Conservation (phyloP, 2,888 invertebrate species). For the Pogonocherus hispidulus region DNA sequence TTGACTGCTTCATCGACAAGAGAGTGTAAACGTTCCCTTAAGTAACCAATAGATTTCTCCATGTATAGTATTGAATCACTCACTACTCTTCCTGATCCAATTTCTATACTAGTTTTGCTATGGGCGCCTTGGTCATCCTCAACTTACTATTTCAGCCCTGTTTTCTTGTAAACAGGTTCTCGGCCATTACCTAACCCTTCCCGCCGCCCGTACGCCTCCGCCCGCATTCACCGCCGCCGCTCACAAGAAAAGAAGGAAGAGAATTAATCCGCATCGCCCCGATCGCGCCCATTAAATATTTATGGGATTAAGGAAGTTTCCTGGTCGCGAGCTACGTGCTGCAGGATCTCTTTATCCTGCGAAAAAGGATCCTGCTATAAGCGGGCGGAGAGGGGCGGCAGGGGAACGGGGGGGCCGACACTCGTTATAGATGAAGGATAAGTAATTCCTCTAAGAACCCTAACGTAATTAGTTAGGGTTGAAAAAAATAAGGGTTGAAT, state of each 20-base stretch:
- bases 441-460: conserved; percentile 80
- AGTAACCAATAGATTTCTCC: no score
- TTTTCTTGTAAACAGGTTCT: no score
- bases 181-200: neutral
- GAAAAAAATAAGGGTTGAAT: conserved; percentile 73
- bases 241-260: conserved; percentile 29
- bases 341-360: conserved; percentile 33
- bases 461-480: conserved; percentile 78
- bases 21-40: no score
- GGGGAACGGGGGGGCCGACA: conserved; percentile 39
- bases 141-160: no score
- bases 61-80: no score
- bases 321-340: conserved; percentile 26
- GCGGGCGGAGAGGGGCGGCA: neutral
- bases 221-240: neutral
- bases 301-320: conserved; percentile 52
- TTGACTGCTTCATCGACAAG: no score
- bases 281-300: conserved; percentile 56
- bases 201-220: neutral
- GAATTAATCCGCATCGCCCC: conserved; percentile 48
- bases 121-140: no score
- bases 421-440: conserved; percentile 70
- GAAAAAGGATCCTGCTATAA: conserved; percentile 9
- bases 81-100: no score
- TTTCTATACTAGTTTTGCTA: no score